A percentile compares a stretch with the other conserved stretches of the same genome.
phyloP scores from a whole-genome alignment of 2,888 invertebrate species.

The Bedellia somnulentella region DNA sequence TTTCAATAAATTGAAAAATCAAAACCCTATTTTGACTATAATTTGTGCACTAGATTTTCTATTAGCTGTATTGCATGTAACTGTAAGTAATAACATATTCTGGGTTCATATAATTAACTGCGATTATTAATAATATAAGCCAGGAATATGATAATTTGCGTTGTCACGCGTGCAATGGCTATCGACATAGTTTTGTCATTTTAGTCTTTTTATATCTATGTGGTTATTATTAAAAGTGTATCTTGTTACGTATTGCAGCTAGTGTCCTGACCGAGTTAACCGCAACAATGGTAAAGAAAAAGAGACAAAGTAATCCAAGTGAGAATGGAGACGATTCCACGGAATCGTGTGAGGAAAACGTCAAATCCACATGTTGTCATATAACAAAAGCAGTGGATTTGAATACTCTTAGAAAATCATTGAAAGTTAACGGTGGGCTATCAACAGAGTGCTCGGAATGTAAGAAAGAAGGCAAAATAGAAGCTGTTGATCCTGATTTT shows the following conservation, averaged over 20 bases:
- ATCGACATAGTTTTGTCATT: conserved; percentile 57
- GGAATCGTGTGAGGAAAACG: conserved; percentile 72
- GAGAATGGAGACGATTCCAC: conserved; percentile 68
- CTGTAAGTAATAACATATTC: conserved; percentile 32
- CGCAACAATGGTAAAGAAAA: conserved; percentile 70
- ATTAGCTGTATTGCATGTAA: conserved; percentile 30
- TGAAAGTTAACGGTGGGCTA: conserved; percentile 54
- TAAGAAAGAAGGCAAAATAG: conserved; percentile 35
- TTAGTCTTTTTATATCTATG: conserved; percentile 54
- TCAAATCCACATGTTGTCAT: conserved; percentile 67
- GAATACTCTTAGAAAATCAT: conserved; percentile 56
- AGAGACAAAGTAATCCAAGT: conserved; percentile 69
- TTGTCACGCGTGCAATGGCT: conserved; percentile 59
- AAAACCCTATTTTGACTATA: conserved; percentile 23
- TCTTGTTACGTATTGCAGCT: conserved; percentile 54
- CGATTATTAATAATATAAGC: conserved; percentile 1
- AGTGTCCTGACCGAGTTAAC: conserved; percentile 26
- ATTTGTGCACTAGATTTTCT: conserved; percentile 19
- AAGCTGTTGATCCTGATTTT: conserved; percentile 41
- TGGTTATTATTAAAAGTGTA: conserved; percentile 55
- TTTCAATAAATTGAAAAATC: conserved; percentile 34
- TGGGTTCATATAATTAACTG: conserved; percentile 13
- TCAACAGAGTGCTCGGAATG: conserved; percentile 62
- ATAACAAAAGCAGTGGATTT: conserved; percentile 70
- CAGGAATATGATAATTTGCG: conserved; percentile 34